These are phyloP conservation scores for Microctenopoma lineatum DNA, from an alignment of 2,797 vertebrate genomes.

Conservation along the genomic window DNA sequence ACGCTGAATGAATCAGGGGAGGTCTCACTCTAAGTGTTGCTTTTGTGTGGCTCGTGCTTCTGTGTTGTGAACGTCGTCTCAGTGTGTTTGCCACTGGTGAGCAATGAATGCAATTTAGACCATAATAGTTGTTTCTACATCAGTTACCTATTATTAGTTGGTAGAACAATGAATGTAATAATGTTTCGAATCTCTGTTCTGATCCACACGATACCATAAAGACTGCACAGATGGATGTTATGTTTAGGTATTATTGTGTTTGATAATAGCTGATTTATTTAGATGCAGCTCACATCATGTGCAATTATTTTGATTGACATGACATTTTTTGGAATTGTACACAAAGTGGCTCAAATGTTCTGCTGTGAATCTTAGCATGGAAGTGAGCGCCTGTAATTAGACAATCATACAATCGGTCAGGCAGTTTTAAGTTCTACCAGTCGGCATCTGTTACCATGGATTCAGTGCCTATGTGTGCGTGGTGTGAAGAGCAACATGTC, in stretches of 20 bases:
- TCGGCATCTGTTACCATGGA: constrained; percentile 30
- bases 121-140: constrained; percentile 32
- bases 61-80: constrained; percentile 56
- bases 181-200: constrained; percentile 50
- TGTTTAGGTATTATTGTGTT: constrained; percentile 54
- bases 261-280: constrained; percentile 20
- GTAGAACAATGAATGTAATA: constrained; percentile 37
- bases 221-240: constrained; percentile 71
- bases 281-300: constrained; percentile 19
- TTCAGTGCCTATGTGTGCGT: constrained; percentile 38
- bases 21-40: constrained; percentile 17
- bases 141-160: constrained; percentile 31
- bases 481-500: constrained; percentile 33
- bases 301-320: constrained; percentile 28
- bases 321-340: constrained; percentile 10
- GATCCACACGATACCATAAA: constrained; percentile 35
- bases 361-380: constrained; percentile 19
- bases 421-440: constrained; percentile 13
- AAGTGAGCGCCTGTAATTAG: constrained; percentile 16
- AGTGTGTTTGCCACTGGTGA: constrained; percentile 42
- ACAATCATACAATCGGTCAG: not conserved
- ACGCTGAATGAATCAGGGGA: constrained; percentile 22
- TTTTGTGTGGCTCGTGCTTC: constrained; percentile 50
- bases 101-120: constrained; percentile 39
- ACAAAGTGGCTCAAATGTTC: constrained; percentile 19